A percentile compares a stretch with the other conserved stretches of the same genome.
Conservation (phyloP, 2,113 vertebrate genomes). For the Periophthalmodon schlosseri region DNA sequence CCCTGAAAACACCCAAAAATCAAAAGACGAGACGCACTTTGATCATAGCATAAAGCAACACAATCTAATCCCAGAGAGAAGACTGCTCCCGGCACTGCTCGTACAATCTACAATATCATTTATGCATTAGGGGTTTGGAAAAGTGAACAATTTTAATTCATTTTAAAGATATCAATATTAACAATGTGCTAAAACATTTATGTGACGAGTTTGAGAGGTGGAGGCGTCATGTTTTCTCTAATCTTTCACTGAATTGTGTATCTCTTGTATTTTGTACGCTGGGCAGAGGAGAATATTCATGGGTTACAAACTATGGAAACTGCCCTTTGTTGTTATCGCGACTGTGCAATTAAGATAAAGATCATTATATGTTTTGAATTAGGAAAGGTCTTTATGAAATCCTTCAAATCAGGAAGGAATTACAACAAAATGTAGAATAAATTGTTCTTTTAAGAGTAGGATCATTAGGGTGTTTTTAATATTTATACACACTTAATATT, state of each 20-base stretch:
- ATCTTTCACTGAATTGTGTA: neutral
- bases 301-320: too few species aligned
- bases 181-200: neutral
- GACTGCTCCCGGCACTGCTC: neutral
- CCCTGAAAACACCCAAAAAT: slow-evolving; percentile 31
- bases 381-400: too few species aligned
- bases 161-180: neutral
- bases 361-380: too few species aligned
- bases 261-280: too few species aligned
- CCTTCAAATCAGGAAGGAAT: too few species aligned
- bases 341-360: too few species aligned
- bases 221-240: neutral
- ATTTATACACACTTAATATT: too few species aligned
- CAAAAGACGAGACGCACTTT: slow-evolving; percentile 7
- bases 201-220: neutral
- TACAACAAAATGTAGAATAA: too few species aligned
- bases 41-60: slow-evolving; percentile 8
- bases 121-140: neutral
- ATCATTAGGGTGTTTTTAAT: too few species aligned
- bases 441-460: too few species aligned
- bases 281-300: too few species aligned
- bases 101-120: neutral
- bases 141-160: neutral
- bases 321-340: too few species aligned
- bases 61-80: neutral